phyloP scores from a whole-genome alignment of 2,113 vertebrate genomes.

The Rhynchomys soricoides region DNA sequence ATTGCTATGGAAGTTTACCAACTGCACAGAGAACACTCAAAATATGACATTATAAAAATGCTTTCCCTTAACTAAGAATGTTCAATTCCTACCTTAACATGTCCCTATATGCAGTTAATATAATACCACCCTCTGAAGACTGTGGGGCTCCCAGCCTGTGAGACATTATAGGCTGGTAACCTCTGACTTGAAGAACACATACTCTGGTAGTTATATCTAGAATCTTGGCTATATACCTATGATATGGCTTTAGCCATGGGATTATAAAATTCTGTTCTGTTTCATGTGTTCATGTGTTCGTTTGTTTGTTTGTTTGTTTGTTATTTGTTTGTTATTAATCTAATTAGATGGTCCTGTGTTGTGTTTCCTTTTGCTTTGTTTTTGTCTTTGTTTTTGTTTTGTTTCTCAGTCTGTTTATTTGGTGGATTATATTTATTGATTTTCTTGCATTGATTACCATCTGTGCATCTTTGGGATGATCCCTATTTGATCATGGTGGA shows the following conservation, averaged over 20 bases:
- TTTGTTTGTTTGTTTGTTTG: too few species aligned
- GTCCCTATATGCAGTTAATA: not conserved
- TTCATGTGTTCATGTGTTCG: not conserved
- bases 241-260: slow-evolving; percentile 54
- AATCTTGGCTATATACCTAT: slow-evolving; percentile 38
- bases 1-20: not conserved
- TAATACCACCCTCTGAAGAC: slow-evolving; percentile 32
- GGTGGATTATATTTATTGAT: not conserved
- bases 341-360: not conserved
- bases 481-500: not conserved
- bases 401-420: not conserved
- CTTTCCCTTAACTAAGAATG: not conserved
- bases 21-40: not conserved
- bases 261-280: slow-evolving; percentile 29
- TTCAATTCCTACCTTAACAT: not conserved
- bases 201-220: slow-evolving; percentile 29
- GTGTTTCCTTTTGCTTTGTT: not conserved
- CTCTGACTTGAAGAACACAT: slow-evolving; percentile 28
- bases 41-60: not conserved
- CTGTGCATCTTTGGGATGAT: not conserved
- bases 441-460: not conserved
- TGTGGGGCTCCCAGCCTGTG: not conserved
- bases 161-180: slow-evolving; percentile 3
- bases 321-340: not conserved
- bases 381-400: not conserved